phyloP scores from a whole-genome alignment of 2,113 vertebrate species.

The Cromileptes altivelis region DNA sequence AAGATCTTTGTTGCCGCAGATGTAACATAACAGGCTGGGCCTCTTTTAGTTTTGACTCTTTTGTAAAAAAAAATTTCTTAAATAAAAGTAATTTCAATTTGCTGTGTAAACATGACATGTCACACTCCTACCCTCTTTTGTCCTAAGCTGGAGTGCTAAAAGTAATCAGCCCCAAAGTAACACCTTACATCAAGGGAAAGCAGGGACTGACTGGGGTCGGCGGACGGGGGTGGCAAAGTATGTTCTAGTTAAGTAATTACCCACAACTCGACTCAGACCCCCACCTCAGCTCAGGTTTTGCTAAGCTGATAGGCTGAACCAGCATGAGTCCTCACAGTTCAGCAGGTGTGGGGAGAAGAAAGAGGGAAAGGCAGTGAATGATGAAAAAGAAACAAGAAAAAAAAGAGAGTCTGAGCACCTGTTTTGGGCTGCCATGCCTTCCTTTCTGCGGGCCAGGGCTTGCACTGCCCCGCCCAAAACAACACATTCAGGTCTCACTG shows the following conservation, averaged over 20 bases:
- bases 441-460: conserved; percentile 60
- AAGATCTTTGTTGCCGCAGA: conserved; percentile 10
- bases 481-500: conserved; percentile 53
- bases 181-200: conserved; percentile 73
- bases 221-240: conserved; percentile 18
- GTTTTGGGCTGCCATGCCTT: conserved; percentile 64
- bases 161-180: conserved; percentile 66
- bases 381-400: conserved; percentile 53
- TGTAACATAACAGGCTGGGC: conserved; percentile 6
- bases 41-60: background rate
- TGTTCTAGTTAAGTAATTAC: conserved; percentile 67
- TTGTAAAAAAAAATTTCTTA: background rate
- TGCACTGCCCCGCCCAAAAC: conserved; percentile 58
- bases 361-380: conserved; percentile 52
- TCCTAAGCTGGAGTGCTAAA: conserved; percentile 41
- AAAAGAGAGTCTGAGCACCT: conserved; percentile 72
- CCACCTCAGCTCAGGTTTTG: conserved; percentile 27
- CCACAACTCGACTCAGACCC: conserved; percentile 30
- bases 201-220: background rate
- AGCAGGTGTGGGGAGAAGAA: conserved; percentile 76
- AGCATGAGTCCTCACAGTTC: conserved; percentile 69
- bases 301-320: conserved; percentile 43
- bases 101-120: background rate
- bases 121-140: background rate
- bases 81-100: conserved; percentile 39